Base-by-base conservation (phyloP, 2,113 vertebrate species). In the Ictalurus furcatus region DNA sequence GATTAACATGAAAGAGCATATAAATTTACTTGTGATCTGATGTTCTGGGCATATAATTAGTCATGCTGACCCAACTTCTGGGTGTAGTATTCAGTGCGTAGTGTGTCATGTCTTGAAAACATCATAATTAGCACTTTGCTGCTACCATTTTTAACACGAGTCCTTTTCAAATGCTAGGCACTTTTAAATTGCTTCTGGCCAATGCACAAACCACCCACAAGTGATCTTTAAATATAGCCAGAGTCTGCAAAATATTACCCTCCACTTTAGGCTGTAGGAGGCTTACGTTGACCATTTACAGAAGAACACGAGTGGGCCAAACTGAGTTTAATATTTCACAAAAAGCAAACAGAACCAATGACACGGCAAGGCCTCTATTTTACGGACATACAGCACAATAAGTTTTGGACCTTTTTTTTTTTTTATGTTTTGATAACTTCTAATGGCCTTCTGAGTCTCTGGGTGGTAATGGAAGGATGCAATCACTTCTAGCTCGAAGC, bases 171-270 rank as follows among this genome's bases (percentile, higher is more conserved):
- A 58, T 19, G 2, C 52, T 34, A 5, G 44, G 48, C 5, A 44
- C 23, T 65, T 83, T 37, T 65, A 65, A 65, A 12, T 84, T 65
- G 40, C 40, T 30, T 52, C 40, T 69, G 83, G 83, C 83, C 40
- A 52, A 63, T 3, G 6, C 25, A 48, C 25, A 67, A 6, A 14
- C 83, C 28, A 23, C 83, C 83, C 83, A 85, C 83, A 30, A 67
- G 61, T 69, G 61, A 85, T 52, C 83, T 85, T 85, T 85, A 69
- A 52, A 69, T 59, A 14, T 11, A 67, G 58, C 7, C 17, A 34
- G 16, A 58, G n/a, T 34, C 79, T 80, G 48, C 58, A 25, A 84
- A 84, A 44, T 84, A 52, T 48, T 69, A 85, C 61, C 16, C 61
- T n/a, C 34, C 21, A 84, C 81, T 61, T 84, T 25, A 63, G 11